Evolutionary conservation across 2,113 vertebrate species (phyloP).

Genomic region (Lanius collurio): DNA sequence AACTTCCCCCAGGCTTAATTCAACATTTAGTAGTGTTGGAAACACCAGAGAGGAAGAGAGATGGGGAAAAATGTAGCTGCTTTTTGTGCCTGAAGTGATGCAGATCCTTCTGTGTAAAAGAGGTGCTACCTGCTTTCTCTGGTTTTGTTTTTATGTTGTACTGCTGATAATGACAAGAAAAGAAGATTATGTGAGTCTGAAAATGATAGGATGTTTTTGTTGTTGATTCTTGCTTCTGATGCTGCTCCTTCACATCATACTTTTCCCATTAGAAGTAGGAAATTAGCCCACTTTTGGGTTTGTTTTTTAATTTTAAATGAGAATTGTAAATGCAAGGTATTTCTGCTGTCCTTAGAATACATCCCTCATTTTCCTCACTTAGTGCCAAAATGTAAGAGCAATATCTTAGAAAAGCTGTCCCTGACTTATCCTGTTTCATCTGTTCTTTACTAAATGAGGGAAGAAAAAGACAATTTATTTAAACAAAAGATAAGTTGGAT

Average conservation of each 20-base stretch:
- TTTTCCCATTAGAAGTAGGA: not conserved
- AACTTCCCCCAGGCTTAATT: constrained; percentile 59
- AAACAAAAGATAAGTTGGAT: constrained; percentile 46
- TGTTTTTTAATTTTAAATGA: not conserved
- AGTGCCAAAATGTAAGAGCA: constrained; percentile 11
- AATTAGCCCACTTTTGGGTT: not conserved
- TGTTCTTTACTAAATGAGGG: constrained; percentile 31
- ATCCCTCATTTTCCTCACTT: constrained; percentile 33
- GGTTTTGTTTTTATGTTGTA: constrained; percentile 31
- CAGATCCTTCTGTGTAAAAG: constrained; percentile 22
- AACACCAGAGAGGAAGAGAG: not conserved
- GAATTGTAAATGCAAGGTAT: not conserved
- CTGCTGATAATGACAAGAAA: constrained; percentile 48
- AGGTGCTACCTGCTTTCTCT: not conserved
- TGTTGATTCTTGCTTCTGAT: not conserved
- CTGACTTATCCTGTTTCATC: not conserved
- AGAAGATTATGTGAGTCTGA: not conserved
- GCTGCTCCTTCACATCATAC: not conserved
- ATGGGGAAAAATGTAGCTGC: not conserved
- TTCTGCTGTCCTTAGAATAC: constrained; percentile 15
- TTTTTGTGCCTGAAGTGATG: constrained; percentile 43
- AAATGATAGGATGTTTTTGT: not conserved
- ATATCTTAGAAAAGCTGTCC: not conserved
- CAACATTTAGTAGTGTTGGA: constrained; percentile 47
- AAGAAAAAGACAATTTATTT: constrained; percentile 40